Evolutionary conservation across 1,140 invertebrate species (phyloP).

Genomic region (Acromyrmex charruanus): DNA sequence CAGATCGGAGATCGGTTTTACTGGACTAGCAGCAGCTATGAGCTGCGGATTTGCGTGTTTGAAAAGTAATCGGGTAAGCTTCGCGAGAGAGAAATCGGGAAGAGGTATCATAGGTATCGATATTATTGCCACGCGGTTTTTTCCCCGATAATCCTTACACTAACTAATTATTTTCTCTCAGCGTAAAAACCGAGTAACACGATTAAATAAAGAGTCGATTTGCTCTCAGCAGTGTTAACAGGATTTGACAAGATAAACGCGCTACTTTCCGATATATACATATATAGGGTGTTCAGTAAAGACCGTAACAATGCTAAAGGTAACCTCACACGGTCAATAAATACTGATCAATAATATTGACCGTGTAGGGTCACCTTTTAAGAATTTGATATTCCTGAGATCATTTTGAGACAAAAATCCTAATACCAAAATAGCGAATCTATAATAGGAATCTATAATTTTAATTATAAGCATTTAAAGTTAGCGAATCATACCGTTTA

Average conservation of each 20-base stretch:
- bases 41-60: background rate
- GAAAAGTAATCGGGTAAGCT: background rate
- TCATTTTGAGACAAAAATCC: too few relatives aligned
- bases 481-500: too few relatives aligned
- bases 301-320: too few relatives aligned
- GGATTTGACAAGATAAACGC: constrained; percentile 64
- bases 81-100: background rate
- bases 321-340: too few relatives aligned
- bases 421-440: too few relatives aligned
- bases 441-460: too few relatives aligned
- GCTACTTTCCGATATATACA: constrained; percentile 51
- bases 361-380: too few relatives aligned
- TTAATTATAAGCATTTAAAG: too few relatives aligned
- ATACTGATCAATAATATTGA: too few relatives aligned
- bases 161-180: constrained; percentile 67
- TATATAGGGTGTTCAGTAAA: background rate
- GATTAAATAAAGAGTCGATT: constrained; percentile 69
- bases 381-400: too few relatives aligned
- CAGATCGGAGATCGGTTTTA: constrained; percentile 23
- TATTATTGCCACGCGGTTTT: background rate
- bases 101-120: background rate
- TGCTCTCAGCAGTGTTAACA: constrained; percentile 40
- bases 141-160: constrained; percentile 11
- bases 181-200: constrained; percentile 64
- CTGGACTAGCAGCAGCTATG: too few relatives aligned